Conservation (phyloP, 2,797 vertebrate species). For the Tadarida brasiliensis region DNA sequence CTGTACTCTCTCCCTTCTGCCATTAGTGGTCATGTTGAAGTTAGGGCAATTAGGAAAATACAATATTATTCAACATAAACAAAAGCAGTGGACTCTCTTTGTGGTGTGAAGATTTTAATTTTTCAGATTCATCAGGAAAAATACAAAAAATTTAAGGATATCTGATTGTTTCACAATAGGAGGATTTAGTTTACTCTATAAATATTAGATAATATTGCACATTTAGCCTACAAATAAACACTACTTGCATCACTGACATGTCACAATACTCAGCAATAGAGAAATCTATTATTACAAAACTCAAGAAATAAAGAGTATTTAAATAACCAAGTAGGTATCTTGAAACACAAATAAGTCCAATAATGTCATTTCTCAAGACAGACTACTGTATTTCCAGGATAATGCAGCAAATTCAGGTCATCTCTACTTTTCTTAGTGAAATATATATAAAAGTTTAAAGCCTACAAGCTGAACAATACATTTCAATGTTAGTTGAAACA, state of each 20-base stretch:
- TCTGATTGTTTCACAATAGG: conserved; percentile 29
- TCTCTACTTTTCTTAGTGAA: conserved; percentile 36
- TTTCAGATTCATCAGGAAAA: conserved; percentile 41
- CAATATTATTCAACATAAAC: conserved; percentile 44
- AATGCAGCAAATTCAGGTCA: conserved; percentile 34
- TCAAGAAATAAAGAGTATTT: conserved; percentile 49
- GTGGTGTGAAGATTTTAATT: conserved; percentile 42
- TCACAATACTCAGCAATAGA: conserved; percentile 59
- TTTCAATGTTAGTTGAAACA: conserved; percentile 32
- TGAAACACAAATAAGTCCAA: conserved; percentile 43
- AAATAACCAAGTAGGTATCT: conserved; percentile 29
- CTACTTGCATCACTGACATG: neutral
- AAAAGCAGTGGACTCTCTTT: conserved; percentile 26
- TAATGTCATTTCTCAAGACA: conserved; percentile 23
- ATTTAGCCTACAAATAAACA: neutral
- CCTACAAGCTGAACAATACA: conserved; percentile 39
- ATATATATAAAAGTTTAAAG: conserved; percentile 37
- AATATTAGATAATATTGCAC: conserved; percentile 6
- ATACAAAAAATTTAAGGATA: neutral
- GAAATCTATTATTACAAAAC: conserved; percentile 53
- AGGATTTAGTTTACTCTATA: conserved; percentile 45
- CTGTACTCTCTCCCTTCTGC: neutral
- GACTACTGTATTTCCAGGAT: neutral
- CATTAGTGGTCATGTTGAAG: neutral
- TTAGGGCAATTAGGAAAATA: conserved; percentile 33